Base-by-base conservation (phyloP, 1,140 invertebrate genomes). In the Musca vetustissima region DNA sequence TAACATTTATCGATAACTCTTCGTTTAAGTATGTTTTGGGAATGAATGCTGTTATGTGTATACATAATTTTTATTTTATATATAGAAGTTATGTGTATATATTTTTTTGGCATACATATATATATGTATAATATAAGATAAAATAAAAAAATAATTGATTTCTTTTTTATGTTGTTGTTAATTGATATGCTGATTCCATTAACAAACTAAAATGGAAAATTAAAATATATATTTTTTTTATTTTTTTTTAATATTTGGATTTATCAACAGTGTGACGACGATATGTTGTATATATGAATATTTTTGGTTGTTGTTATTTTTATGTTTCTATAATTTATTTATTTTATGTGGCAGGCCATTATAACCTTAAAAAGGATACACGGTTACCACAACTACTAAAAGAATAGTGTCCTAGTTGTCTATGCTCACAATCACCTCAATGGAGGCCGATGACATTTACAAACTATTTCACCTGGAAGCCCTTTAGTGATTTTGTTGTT, bases 141-240 rank as follows among this genome's bases (percentile, higher is more conserved):
- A 43, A 43, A 1, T 43, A 43, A 43, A 43, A 25, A 67, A 21
- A 48, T 25, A 64, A 69, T 69, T 52, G 15, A 19, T n/a, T 69
- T 17, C 75, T 67, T 69, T 77, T 72, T 73, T n/a, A n/a, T n/a
- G n/a, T n/a, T n/a, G n/a, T 77, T 74, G 73, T 76, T 75, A 80
- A 80, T 80, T 80, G 78, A 80, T 80, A 80, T 80, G 78, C 78
- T 80, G 78, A 80, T 80, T 80, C 76, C 76, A 76, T 80, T 74
- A 74, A 72, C 57, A 50, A 76, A 75, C 73, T 28, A 57, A 75
- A 76, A 74, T 17, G 36, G 48, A 69, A 71, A 74, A 69, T 13
- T 66, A 64, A 17, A 4, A 28, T 49, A 43, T 43, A 19, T 49
- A 43, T 43, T 43, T 43, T 43, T 6, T 43, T 43, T 43, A 9